A percentile compares a stretch with the other conserved stretches of the same genome.
Conservation (phyloP, 2,797 vertebrate genomes). For the Prionace glauca region DNA sequence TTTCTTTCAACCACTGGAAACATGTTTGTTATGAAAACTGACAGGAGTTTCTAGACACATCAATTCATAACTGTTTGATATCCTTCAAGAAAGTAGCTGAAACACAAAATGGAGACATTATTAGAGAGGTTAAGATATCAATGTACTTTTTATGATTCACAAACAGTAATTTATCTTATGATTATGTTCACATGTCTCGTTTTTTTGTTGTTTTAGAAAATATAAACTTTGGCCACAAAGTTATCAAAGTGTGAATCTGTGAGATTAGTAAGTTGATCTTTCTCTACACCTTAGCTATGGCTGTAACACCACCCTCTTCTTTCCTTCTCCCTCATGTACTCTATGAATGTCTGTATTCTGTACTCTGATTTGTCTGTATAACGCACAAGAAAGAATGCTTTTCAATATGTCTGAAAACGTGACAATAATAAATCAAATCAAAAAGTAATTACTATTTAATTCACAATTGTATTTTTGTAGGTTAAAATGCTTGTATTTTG, state of each 20-base stretch:
- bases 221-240: background rate
- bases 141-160: background rate
- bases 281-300: no score
- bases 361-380: no score
- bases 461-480: background rate
- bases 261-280: background rate
- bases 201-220: background rate
- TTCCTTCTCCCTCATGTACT: no score
- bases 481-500: background rate
- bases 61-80: conserved; percentile 71
- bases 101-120: background rate
- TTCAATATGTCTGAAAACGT: no score
- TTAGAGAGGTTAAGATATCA: background rate
- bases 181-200: background rate
- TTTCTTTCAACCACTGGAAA: conserved; percentile 74
- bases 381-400: no score
- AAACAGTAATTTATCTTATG: background rate
- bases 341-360: no score
- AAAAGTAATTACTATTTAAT: background rate
- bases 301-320: no score
- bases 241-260: background rate
- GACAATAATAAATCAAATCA: no score
- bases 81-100: conserved; percentile 54
- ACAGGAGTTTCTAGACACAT: conserved; percentile 74
- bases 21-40: conserved; percentile 74